These are phyloP conservation scores for Myanophis thanlyinensis DNA, from an alignment of 2,113 vertebrate genomes.

Conservation along the genomic window DNA sequence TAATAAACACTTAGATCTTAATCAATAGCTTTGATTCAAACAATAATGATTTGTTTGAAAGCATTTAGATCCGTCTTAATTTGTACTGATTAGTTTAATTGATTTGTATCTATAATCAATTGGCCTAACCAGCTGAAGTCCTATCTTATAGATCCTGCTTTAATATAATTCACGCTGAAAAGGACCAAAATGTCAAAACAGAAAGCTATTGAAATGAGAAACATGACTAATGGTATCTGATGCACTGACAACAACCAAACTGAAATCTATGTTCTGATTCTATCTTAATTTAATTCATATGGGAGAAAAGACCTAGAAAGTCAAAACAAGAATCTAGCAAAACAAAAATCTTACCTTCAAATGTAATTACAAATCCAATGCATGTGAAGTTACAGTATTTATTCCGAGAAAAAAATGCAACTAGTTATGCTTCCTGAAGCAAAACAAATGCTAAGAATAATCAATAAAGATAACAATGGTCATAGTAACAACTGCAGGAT, in stretches of 20 bases:
- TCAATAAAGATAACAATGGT: background rate
- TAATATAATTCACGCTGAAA: background rate
- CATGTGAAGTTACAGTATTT: background rate
- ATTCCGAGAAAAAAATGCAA: background rate
- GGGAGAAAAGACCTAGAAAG: background rate
- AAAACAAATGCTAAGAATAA: background rate
- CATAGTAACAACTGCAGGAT: background rate
- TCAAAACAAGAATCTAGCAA: background rate
- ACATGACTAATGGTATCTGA: background rate
- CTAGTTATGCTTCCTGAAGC: background rate
- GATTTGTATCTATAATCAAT: background rate
- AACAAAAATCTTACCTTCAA: background rate
- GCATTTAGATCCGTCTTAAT: background rate
- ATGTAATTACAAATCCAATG: background rate
- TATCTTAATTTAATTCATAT: background rate
- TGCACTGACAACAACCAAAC: background rate
- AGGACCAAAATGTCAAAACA: background rate
- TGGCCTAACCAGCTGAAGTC: background rate
- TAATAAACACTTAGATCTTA: background rate
- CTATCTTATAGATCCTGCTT: background rate
- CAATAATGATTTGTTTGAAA: background rate
- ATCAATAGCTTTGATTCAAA: background rate
- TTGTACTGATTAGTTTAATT: slow-evolving; percentile 4
- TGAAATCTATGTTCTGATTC: background rate
- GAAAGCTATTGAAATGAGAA: background rate